Evolutionary conservation across 2,113 vertebrate genomes (phyloP), one percentile per base, ranked within the genome.

Genomic region (Pelodiscus sinensis): DNA sequence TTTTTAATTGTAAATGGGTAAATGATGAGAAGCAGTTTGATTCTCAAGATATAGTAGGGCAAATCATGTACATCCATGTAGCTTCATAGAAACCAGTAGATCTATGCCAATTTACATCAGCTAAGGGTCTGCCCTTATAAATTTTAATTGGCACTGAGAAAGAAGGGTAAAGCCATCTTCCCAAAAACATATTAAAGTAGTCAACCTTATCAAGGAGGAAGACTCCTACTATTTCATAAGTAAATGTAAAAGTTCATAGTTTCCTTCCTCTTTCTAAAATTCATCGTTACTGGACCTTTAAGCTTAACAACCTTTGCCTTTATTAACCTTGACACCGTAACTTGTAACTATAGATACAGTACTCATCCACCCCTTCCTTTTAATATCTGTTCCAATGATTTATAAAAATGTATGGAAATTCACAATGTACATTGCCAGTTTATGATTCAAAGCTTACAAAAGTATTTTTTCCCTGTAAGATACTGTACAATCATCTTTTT

Each of bases 401-500:
- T 19, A 38, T 44, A 44, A 77, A 77, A 77, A 77, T 50, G 22
- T 50, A 50, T 24, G 25, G 38, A 44, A 50, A 77, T 50, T 77
- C 44, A 51, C 22, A 38, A 22, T 16, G 3, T 56, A 4, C n/a
- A n/a, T 35, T 92, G 44, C 21, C 62, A 83, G 60, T 44, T 92
- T 62, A 0, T 85, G 84, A 88, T 85, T 94, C 65, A 94, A 84
- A 86, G 78, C 24, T 58, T 79, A 60, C 35, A 77, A 50, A 86
- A 79, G 4, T 79, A 52, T 52, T 52, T n/a, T 81, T 86, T 58
- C 29, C 87, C 84, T 90, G 81, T 90, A 95, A 79, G 50, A 81
- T 92, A 79, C 71, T 88, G 52, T 88, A 44, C 75, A 77, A 31
- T 94, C 68, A 62, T 96, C 81, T 86, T 44, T 92, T 82, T 91